Percentiles rank a stretch among this genome's conserved stretches.
phyloP scores from a whole-genome alignment of 2,888 invertebrate genomes.

The Microchrysa polita region DNA sequence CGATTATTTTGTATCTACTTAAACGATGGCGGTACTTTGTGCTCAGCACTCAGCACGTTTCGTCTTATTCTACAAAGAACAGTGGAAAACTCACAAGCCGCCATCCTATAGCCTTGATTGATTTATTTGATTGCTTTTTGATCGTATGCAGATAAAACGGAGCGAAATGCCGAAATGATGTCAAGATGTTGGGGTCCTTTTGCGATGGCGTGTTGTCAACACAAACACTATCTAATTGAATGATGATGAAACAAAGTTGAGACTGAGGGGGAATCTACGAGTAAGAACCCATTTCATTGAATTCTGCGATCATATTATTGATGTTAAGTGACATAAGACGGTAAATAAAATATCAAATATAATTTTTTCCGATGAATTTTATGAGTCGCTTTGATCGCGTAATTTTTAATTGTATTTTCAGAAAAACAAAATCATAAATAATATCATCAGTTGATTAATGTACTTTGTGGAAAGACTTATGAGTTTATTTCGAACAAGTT shows the following conservation, averaged over 20 bases:
- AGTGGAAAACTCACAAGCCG: conserved; percentile 5
- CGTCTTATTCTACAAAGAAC: neutral
- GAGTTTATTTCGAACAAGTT: neutral
- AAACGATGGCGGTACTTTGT: conserved; percentile 20
- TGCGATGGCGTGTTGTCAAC: conserved; percentile 34
- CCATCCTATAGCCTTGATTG: conserved; percentile 31
- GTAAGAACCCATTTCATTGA: neutral
- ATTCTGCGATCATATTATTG: conserved; percentile 7
- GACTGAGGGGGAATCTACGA: neutral
- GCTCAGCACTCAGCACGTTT: conserved; percentile 27
- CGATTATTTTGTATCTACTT: conserved; percentile 38
- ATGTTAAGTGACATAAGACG: conserved; percentile 13
- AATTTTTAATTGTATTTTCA: conserved; percentile 28
- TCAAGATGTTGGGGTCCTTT: conserved; percentile 24
- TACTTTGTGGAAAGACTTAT: conserved; percentile 7
- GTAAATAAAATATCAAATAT: conserved; percentile 26
- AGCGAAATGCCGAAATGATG: conserved; percentile 20
- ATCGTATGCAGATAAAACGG: conserved; percentile 37
- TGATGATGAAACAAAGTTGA: conserved; percentile 1
- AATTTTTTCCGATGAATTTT: conserved; percentile 28
- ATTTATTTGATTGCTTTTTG: conserved; percentile 42
- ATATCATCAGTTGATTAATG: neutral
- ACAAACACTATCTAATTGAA: neutral
- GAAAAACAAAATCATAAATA: conserved; percentile 13
- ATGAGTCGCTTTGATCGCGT: conserved; percentile 17